phyloP scores from a whole-genome alignment of 2,113 vertebrate genomes.

The Halichoerus grypus region DNA sequence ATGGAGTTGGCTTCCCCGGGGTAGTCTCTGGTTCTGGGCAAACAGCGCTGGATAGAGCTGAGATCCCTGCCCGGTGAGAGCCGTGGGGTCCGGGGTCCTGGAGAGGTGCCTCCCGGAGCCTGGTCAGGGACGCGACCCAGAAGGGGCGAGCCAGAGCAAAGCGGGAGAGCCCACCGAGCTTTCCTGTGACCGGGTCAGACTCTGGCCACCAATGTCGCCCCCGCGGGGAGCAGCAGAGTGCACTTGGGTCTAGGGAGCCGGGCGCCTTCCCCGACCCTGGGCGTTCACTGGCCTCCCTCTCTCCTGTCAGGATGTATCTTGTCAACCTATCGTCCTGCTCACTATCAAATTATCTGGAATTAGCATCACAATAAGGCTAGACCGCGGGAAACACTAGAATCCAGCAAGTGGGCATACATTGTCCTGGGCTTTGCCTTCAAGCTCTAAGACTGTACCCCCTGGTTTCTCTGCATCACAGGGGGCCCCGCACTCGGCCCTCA shows the following conservation, averaged over 20 bases:
- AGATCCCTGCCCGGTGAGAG: fast-evolving
- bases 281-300: background rate
- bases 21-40: background rate
- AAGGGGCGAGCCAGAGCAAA: fast-evolving
- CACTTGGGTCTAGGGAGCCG: too few species aligned
- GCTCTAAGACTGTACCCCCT: background rate
- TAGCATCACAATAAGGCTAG: too few species aligned
- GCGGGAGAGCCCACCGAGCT: fast-evolving
- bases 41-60: background rate
- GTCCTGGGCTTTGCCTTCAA: background rate
- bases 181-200: fast-evolving
- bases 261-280: background rate
- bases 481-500: background rate
- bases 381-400: background rate
- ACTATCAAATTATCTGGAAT: too few species aligned
- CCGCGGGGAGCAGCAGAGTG: background rate
- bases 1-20: too few species aligned
- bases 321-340: background rate
- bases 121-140: fast-evolving
- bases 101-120: too few species aligned
- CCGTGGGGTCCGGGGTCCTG: background rate
- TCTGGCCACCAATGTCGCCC: background rate
- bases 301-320: background rate
- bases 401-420: background rate
- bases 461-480: fast-evolving